A percentile compares a stretch with the other conserved stretches of the same genome.
Conservation (phyloP, 2,113 vertebrate genomes). For the Nerophis ophidion region DNA sequence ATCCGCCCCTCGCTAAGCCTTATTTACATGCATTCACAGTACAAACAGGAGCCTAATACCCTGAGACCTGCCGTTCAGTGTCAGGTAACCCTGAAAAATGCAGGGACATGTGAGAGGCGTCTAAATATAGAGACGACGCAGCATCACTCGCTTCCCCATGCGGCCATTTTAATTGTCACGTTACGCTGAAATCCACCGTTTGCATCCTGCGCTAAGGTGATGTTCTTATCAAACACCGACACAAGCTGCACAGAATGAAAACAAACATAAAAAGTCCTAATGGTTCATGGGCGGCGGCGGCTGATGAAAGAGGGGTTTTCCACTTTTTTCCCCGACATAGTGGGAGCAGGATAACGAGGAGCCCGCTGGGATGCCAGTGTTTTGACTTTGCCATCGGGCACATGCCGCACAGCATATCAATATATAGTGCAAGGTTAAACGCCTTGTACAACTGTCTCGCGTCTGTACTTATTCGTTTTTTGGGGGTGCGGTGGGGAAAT, state of each 20-base stretch:
- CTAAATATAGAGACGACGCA: constrained; percentile 62
- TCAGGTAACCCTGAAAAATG: constrained; percentile 72
- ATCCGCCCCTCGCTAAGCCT: neutral
- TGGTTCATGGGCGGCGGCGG: constrained; percentile 35
- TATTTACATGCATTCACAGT: neutral
- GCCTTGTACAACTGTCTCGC: constrained; percentile 43
- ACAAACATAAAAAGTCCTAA: constrained; percentile 12
- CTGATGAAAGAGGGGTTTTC: constrained; percentile 44
- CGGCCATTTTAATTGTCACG: constrained; percentile 30
- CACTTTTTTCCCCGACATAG: constrained; percentile 47
- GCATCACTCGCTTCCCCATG: constrained; percentile 33
- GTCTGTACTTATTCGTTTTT: constrained; percentile 44
- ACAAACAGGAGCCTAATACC: constrained; percentile 6
- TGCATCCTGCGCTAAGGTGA: constrained; percentile 1
- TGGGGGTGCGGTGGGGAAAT: constrained; percentile 15
- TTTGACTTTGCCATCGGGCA: constrained; percentile 69
- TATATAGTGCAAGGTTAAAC: constrained; percentile 66
- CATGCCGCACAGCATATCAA: constrained; percentile 44
- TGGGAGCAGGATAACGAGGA: constrained; percentile 56
- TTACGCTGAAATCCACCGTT: neutral
- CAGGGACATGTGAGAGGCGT: constrained; percentile 66
- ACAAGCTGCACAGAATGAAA: constrained; percentile 5
- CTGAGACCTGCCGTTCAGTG: constrained; percentile 39
- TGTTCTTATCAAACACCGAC: constrained; percentile 4
- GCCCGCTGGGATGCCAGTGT: constrained; percentile 47